Conservation (phyloP, 1,140 invertebrate species). For the Brachionus rotundiformis region DNA sequence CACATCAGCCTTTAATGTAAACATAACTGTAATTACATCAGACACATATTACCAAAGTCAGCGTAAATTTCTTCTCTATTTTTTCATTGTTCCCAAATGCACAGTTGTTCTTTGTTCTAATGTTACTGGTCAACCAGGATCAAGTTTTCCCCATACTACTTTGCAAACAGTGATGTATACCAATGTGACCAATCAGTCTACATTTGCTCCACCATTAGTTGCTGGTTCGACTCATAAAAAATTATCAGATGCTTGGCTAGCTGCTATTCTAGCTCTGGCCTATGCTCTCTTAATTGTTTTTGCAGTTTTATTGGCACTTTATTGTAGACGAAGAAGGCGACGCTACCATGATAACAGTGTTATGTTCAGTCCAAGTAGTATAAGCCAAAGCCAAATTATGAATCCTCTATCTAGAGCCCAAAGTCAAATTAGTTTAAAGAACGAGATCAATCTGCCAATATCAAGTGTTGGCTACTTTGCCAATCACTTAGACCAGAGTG, state of each 20-base stretch:
- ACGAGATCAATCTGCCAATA: constrained; percentile 43
- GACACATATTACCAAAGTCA: constrained; percentile 45
- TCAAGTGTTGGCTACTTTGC: not conserved
- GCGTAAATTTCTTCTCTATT: constrained; percentile 31
- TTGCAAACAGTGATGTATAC: not conserved
- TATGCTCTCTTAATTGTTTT: constrained; percentile 42
- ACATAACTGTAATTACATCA: constrained; percentile 3
- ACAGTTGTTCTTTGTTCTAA: constrained; percentile 25
- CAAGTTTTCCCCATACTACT: not conserved
- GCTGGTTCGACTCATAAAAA: constrained; percentile 3
- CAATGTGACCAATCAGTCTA: constrained; percentile 5
- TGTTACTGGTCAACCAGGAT: constrained; percentile 22
- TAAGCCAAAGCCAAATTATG: constrained; percentile 40
- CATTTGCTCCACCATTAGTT: constrained; percentile 29
- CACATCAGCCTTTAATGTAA: constrained; percentile 34
- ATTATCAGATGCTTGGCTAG: constrained; percentile 31
- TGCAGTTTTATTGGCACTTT: constrained; percentile 33
- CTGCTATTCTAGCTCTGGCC: constrained; percentile 35
- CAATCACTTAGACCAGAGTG: not conserved
- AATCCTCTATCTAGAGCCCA: not conserved
- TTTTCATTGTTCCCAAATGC: constrained; percentile 48
- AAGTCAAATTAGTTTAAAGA: constrained; percentile 44
- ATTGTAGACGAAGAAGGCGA: constrained; percentile 43
- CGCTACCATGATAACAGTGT: not conserved
- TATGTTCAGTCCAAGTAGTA: constrained; percentile 35